Evolutionary conservation across 2,888 invertebrate genomes (phyloP), one percentile per base, ranked within the genome.

Genomic region (Drymonia ruficornis): DNA sequence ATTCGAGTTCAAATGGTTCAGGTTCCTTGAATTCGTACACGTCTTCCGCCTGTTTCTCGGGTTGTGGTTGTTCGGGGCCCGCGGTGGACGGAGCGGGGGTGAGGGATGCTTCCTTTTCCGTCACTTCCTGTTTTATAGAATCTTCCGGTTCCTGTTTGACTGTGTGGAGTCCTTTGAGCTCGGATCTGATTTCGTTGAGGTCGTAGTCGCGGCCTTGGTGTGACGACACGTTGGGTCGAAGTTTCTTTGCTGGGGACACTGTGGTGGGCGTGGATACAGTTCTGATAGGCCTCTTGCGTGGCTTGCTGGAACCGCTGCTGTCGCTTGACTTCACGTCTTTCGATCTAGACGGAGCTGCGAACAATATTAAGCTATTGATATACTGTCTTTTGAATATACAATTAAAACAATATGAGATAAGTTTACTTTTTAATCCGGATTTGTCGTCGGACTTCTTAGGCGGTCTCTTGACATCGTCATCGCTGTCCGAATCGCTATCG

Each of bases 21-120:
- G 97, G 97, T 83, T 97, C 97, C 82, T 97, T 97, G 78, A 97
- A 97, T 83, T 97, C 97, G 76, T 97, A 97, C 58, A 97, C 95
- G 78, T 97, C 97, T 70, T 93, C 93, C 0, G 91, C 72, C 72
- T 91, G 89, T 66, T 92, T 93, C 9, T 89, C 89, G 6, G 80
- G 72, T 36, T 81, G 82, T 15, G 76, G 61, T 4, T 78, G 75
- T 59, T 86, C 87, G 6, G 78, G 45, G 0, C 78, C 65, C 1
- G 80, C 65, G 1, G 75, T 55, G 3, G 71, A 55, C 15, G 73
- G 67, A 0, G 74, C 55, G 34, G 74, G 58, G 9, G 72, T 56
- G n/a, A 59, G 47, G 0, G 55, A 11, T 0, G 63, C 44, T 11
- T 88, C 88, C 52, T 83, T 83, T 12, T 83, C 85, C 0, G 80